Conservation (phyloP, 1,140 invertebrate species). For the Anthonomus grandis region DNA sequence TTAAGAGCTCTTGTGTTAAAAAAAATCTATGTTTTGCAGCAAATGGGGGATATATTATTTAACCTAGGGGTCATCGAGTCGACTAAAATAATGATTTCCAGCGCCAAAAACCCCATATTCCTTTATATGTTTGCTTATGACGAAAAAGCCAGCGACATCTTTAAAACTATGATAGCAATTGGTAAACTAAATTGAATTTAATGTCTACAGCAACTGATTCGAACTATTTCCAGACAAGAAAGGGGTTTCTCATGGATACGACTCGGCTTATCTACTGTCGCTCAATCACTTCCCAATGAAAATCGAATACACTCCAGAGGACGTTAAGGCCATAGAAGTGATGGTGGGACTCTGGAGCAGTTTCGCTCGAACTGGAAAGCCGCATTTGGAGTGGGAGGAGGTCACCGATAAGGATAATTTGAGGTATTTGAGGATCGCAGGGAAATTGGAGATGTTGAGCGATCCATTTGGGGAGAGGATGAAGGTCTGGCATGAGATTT, state of each 20-base stretch:
- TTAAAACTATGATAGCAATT: too few species aligned
- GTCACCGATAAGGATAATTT: slow-evolving; percentile 21
- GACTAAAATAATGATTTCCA: too few species aligned
- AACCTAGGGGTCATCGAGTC: too few species aligned
- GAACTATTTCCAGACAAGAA: neutral
- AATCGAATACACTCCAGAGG: slow-evolving; percentile 10
- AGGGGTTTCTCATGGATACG: slow-evolving; percentile 21
- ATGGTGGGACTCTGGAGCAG: slow-evolving; percentile 51
- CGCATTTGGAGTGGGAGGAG: slow-evolving; percentile 41
- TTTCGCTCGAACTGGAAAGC: slow-evolving; percentile 51
- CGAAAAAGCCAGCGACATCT: too few species aligned
- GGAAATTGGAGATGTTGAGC: slow-evolving; percentile 2
- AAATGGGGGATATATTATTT: too few species aligned
- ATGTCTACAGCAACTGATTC: neutral
- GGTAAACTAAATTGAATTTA: slow-evolving; percentile 1
- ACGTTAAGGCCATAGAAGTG: slow-evolving; percentile 37
- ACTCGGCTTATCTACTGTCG: slow-evolving; percentile 3
- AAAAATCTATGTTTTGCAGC: too few species aligned
- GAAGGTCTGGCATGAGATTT: slow-evolving; percentile 21
- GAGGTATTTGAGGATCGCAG: slow-evolving; percentile 23
- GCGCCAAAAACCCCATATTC: too few species aligned
- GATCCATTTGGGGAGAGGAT: slow-evolving; percentile 27
- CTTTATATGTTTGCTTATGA: too few species aligned
- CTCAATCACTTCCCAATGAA: neutral
- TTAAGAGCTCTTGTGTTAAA: too few species aligned